Base-by-base conservation (phyloP, 2,888 invertebrate species). In the Liopterus haemorrhoidalis region DNA sequence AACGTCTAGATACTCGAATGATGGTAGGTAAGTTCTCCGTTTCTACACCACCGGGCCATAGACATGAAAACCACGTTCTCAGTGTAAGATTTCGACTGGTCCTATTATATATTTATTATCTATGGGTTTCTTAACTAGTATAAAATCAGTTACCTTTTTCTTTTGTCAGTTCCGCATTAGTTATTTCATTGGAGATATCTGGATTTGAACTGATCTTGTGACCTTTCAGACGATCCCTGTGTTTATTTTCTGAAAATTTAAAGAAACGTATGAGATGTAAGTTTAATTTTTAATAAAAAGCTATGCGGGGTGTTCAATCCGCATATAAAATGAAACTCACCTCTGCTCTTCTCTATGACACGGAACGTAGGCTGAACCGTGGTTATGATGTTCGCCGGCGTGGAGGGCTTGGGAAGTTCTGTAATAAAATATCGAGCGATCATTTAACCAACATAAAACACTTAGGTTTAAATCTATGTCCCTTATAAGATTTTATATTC, bases 131-230 rank as follows among this genome's bases (percentile, higher is more conserved):
- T n/a, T n/a, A n/a, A n/a, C n/a, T n/a, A n/a, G n/a, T n/a, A n/a
- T n/a, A n/a, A n/a, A n/a, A n/a, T n/a, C n/a, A n/a, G n/a, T 57
- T 46, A 62, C 65, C 65, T 59, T 61, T 54, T 54, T 62, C 64
- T 53, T 60, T 63, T 38, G 62, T 58, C 35, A 57, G 52, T 53
- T 62, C 62, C 20, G 59, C 53, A 56, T 59, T 61, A 44, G 57
- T 56, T 55, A 64, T 63, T 57, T 63, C 62, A 54, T 62, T 64
- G 52, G 54, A 59, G 51, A 54, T 58, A 41, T 45, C 45, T 45
- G 45, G 27, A 38, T 45, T 45, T 38, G 45, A 39, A 45, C 32
- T 56, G 54, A 47, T 59, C 59, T 31, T 58, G 50, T 30, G 47
- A 52, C 25, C 56, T 52, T 41, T 55, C 40, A 58, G 55, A 35